These are phyloP conservation scores for Junonia oenone DNA, from an alignment of 2,888 invertebrate species.

Conservation along the genomic window DNA sequence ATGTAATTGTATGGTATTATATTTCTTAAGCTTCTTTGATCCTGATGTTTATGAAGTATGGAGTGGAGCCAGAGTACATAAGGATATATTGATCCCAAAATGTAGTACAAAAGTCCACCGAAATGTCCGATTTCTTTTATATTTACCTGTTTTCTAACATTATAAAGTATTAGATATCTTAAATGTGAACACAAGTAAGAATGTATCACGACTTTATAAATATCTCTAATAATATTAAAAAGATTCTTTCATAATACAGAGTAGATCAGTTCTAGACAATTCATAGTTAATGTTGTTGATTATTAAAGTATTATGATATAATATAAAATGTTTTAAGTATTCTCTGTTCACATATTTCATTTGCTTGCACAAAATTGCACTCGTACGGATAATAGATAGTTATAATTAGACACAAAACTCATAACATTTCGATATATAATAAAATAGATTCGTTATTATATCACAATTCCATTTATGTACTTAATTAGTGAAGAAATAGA, in stretches of 20 bases:
- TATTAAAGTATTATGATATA: constrained; percentile 37
- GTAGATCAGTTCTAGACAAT: constrained; percentile 46
- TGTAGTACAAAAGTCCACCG: constrained; percentile 47
- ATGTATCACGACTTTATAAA: background rate
- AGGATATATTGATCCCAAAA: constrained; percentile 63
- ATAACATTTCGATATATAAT: constrained; percentile 9
- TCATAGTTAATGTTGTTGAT: constrained; percentile 50
- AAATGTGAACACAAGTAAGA: constrained; percentile 1
- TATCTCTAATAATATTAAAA: constrained; percentile 3
- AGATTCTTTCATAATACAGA: constrained; percentile 6
- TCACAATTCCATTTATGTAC: constrained; percentile 55
- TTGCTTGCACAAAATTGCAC: constrained; percentile 41
- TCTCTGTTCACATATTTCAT: constrained; percentile 35
- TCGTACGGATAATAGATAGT: constrained; percentile 31
- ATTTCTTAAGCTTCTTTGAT: constrained; percentile 18
- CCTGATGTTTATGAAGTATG: constrained; percentile 25
- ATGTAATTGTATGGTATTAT: constrained; percentile 6
- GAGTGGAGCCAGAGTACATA: constrained; percentile 31
- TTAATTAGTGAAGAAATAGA: constrained; percentile 57
- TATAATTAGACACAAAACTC: constrained; percentile 9
- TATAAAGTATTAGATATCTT: constrained; percentile 1
- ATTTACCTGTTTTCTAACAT: constrained; percentile 1
- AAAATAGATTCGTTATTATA: constrained; percentile 15
- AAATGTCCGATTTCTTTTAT: constrained; percentile 4
- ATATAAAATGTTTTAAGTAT: constrained; percentile 31